Evolutionary conservation across 1,140 invertebrate genomes (phyloP).

Genomic region (Lepidotrigona ventralis): DNA sequence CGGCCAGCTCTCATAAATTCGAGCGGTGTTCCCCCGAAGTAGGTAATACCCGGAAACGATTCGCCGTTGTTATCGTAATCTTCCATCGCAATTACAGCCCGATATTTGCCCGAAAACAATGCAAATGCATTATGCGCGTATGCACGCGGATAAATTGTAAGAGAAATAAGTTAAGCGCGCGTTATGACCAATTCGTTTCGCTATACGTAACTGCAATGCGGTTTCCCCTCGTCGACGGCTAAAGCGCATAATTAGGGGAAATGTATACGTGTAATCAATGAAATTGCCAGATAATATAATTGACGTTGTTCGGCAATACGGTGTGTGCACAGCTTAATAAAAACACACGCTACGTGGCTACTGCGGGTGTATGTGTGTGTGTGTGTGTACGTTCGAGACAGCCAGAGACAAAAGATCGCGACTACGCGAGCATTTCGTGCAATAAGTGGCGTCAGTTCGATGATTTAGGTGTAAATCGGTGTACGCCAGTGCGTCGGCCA

Average conservation of each 20-base stretch:
- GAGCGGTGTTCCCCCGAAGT: not conserved
- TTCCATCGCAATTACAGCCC: slow-evolving; percentile 43
- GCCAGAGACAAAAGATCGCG: not conserved
- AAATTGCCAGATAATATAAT: slow-evolving; percentile 35
- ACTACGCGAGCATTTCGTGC: too few relatives aligned
- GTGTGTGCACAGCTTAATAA: slow-evolving; percentile 18
- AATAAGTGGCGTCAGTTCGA: not conserved
- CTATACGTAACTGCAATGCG: slow-evolving; percentile 24
- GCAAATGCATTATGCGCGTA: slow-evolving; percentile 24
- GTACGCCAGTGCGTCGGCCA: not conserved
- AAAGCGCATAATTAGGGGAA: slow-evolving; percentile 54
- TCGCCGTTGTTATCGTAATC: slow-evolving; percentile 28
- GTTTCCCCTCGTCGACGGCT: slow-evolving; percentile 29
- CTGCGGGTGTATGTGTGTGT: not conserved
- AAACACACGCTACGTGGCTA: not conserved
- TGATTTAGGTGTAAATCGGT: not conserved
- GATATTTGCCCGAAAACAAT: slow-evolving; percentile 39
- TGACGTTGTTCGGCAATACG: slow-evolving; percentile 43
- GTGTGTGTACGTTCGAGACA: not conserved
- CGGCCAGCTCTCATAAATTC: slow-evolving; percentile 36
- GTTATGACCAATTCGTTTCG: slow-evolving; percentile 51
- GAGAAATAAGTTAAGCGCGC: slow-evolving; percentile 44
- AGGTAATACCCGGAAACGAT: not conserved
- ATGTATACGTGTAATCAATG: slow-evolving; percentile 46
- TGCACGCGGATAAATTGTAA: slow-evolving; percentile 42